These are phyloP conservation scores for Chascanopsetta lugubris DNA, from an alignment of 2,113 vertebrate species.

Conservation along the genomic window DNA sequence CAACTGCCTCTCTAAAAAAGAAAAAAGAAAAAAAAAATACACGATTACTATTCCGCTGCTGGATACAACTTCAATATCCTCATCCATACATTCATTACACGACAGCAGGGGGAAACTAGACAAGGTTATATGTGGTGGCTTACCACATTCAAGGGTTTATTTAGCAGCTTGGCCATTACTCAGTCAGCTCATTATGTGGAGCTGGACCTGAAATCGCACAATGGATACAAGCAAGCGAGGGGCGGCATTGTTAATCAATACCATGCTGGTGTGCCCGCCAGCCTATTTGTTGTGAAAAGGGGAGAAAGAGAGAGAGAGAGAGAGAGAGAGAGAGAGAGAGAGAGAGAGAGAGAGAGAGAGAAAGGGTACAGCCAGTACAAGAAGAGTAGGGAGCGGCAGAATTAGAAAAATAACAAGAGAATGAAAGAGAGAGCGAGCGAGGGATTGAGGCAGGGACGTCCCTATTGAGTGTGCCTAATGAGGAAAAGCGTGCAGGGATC, in stretches of 20 bases:
- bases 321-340: background rate
- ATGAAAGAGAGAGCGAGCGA: conserved; percentile 59
- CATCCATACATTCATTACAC: conserved; percentile 68
- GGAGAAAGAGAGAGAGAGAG: conserved; percentile 14
- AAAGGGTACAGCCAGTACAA: conserved; percentile 47
- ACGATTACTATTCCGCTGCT: conserved; percentile 53
- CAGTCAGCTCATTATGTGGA: conserved; percentile 63
- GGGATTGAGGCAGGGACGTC: conserved; percentile 66
- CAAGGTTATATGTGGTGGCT: conserved; percentile 40
- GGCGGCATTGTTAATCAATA: conserved; percentile 69
- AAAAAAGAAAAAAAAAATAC: conserved; percentile 41
- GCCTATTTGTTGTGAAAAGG: conserved; percentile 53
- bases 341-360: background rate
- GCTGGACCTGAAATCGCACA: conserved; percentile 43
- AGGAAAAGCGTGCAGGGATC: conserved; percentile 79
- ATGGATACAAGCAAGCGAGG: conserved; percentile 48
- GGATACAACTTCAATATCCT: conserved; percentile 56
- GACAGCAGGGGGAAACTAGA: conserved; percentile 38
- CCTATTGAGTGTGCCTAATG: conserved; percentile 79
- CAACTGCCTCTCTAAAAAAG: conserved; percentile 68
- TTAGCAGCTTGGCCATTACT: conserved; percentile 66
- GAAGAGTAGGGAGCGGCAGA: conserved; percentile 49
- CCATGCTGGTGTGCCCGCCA: conserved; percentile 52
- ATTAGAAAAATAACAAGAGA: conserved; percentile 66
- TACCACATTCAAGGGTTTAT: conserved; percentile 63